phyloP scores from a whole-genome alignment of 2,797 vertebrate species.

The Hydrocynus forskahlii region DNA sequence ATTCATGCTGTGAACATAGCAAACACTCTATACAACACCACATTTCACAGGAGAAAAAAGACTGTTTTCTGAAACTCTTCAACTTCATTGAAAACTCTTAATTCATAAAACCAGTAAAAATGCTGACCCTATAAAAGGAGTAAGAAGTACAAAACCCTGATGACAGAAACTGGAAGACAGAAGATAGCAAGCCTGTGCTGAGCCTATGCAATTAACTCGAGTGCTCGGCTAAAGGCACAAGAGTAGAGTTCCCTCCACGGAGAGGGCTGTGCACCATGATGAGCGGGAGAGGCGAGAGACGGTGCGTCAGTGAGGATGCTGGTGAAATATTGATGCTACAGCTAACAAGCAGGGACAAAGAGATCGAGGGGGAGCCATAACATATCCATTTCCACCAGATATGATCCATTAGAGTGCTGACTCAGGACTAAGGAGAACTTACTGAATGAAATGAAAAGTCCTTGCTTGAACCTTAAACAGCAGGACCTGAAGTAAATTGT shows the following conservation, averaged over 20 bases:
- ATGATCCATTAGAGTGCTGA: not conserved
- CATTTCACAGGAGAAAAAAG: slow-evolving; percentile 18
- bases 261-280: slow-evolving; percentile 13
- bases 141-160: slow-evolving; percentile 76
- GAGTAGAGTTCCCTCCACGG: not conserved
- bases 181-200: slow-evolving; percentile 35
- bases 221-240: slow-evolving; percentile 54
- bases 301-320: not conserved
- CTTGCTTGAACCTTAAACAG: not conserved
- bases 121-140: slow-evolving; percentile 45
- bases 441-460: not conserved
- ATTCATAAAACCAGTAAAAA: slow-evolving; percentile 47
- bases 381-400: slow-evolving; percentile 10
- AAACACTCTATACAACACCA: slow-evolving; percentile 35
- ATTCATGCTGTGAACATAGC: slow-evolving; percentile 76
- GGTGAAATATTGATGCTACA: slow-evolving; percentile 41
- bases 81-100: slow-evolving; percentile 62
- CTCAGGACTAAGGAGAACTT: not conserved
- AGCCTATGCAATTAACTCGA: slow-evolving; percentile 43
- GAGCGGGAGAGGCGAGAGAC: slow-evolving; percentile 30
- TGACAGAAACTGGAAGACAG: slow-evolving; percentile 64
- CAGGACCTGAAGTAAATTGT: not conserved
- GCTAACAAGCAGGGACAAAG: slow-evolving; percentile 21
- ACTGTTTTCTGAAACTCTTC: slow-evolving; percentile 41
- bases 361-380: not conserved